These are phyloP conservation scores for Caenorhabditis brenneri DNA, from an alignment of 1,140 invertebrate genomes.

Conservation along the genomic window DNA sequence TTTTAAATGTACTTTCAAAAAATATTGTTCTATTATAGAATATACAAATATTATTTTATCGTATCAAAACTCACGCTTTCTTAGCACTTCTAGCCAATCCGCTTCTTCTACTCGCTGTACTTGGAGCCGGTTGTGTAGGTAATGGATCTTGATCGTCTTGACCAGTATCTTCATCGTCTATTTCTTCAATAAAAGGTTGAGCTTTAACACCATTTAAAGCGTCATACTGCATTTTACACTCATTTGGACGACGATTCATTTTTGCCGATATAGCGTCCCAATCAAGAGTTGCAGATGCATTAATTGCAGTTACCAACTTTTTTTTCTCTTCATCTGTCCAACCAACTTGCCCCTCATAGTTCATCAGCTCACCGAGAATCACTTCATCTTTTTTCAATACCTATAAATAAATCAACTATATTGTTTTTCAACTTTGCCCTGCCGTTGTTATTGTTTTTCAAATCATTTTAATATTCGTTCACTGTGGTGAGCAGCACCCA, in stretches of 20 bases:
- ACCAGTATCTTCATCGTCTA: neutral
- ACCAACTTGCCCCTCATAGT: conserved; percentile 21
- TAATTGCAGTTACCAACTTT: neutral
- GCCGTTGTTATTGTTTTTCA: too few species aligned
- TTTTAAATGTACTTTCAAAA: too few species aligned
- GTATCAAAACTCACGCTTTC: neutral
- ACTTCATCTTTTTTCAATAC: neutral
- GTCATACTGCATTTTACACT: conserved; percentile 33
- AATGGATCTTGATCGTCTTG: neutral
- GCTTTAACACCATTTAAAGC: conserved; percentile 2
- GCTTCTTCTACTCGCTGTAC: neutral
- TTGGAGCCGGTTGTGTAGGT: neutral
- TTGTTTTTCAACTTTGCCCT: neutral
- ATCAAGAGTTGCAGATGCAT: neutral
- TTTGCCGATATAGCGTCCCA: neutral
- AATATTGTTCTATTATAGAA: too few species aligned
- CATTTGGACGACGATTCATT: conserved; percentile 21
- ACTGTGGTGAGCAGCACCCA: too few species aligned
- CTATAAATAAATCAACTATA: neutral
- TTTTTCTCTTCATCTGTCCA: conserved; percentile 23
- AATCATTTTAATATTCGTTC: too few species aligned
- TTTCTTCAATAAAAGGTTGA: neutral
- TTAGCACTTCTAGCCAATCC: conserved; percentile 1
- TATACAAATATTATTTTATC: neutral
- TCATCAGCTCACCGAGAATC: neutral